These are phyloP conservation scores for Acinonyx jubatus DNA, from an alignment of 2,113 vertebrate genomes.

Conservation along the genomic window DNA sequence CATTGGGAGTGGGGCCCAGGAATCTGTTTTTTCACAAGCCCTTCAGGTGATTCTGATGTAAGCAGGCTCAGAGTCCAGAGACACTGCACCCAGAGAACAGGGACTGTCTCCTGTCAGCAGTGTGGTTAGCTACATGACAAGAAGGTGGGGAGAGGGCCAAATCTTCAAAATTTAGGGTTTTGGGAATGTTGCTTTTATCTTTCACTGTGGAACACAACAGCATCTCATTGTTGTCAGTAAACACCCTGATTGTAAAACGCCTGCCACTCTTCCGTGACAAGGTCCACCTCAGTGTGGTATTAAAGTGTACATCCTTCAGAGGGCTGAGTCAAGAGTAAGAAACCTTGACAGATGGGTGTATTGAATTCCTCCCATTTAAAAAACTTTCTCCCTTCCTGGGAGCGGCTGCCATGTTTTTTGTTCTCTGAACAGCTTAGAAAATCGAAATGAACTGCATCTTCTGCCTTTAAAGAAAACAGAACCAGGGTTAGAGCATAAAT, in stretches of 20 bases:
- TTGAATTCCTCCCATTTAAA: conserved; percentile 25
- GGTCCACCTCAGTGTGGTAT: background rate
- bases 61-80: background rate
- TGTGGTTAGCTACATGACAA: background rate
- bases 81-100: background rate
- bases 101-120: background rate
- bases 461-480: conserved; percentile 16
- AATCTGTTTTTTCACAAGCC: background rate
- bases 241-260: background rate
- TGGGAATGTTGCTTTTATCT: background rate
- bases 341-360: background rate
- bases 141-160: background rate
- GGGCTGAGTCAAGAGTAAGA: background rate
- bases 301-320: background rate
- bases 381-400: background rate
- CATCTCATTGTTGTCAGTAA: background rate
- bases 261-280: background rate
- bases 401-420: background rate
- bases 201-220: background rate
- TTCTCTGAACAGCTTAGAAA: background rate
- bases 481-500: background rate
- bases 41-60: background rate
- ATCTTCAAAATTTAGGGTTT: background rate
- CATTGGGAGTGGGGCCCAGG: background rate
- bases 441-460: background rate